Evolutionary conservation across 2,888 invertebrate species (phyloP).

Genomic region (Lepetodrilus schrolli): DNA sequence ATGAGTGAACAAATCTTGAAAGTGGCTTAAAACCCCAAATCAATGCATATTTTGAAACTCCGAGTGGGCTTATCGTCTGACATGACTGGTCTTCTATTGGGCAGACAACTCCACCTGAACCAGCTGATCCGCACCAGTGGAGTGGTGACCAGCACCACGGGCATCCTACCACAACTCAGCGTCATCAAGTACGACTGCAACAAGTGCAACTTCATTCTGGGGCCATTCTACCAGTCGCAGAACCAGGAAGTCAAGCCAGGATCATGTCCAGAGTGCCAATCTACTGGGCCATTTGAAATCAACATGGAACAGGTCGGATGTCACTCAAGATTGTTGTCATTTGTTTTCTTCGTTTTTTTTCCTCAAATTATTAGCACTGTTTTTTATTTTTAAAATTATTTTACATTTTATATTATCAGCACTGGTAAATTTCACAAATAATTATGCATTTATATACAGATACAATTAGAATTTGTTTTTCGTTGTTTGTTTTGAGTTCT

Average conservation of each 20-base stretch:
- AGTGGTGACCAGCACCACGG: slow-evolving; percentile 96
- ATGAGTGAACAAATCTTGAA: too few species aligned
- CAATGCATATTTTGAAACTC: too few species aligned
- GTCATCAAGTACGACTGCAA: slow-evolving; percentile 98
- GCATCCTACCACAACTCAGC: slow-evolving; percentile 90
- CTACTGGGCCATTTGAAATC: slow-evolving; percentile 94
- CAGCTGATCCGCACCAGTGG: slow-evolving; percentile 94
- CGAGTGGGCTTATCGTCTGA: too few species aligned
- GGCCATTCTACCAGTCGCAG: slow-evolving; percentile 96
- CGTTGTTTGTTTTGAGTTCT: too few species aligned
- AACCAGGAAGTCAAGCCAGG: slow-evolving; percentile 95
- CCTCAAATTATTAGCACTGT: not conserved
- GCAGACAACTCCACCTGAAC: slow-evolving; percentile 83
- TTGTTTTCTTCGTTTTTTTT: not conserved
- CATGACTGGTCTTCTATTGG: slow-evolving; percentile 13
- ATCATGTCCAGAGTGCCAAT: slow-evolving; percentile 98
- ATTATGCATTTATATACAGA: too few species aligned
- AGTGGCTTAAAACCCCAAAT: too few species aligned
- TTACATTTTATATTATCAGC: too few species aligned
- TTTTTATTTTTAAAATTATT: not conserved
- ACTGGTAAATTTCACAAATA: too few species aligned
- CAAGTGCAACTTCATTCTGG: slow-evolving; percentile 94
- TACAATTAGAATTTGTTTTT: too few species aligned
- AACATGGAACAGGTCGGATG: slow-evolving; percentile 91
- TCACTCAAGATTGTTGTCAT: too few species aligned